Base-by-base conservation (phyloP, 2,797 vertebrate species). In the Telmatherina bonti region DNA sequence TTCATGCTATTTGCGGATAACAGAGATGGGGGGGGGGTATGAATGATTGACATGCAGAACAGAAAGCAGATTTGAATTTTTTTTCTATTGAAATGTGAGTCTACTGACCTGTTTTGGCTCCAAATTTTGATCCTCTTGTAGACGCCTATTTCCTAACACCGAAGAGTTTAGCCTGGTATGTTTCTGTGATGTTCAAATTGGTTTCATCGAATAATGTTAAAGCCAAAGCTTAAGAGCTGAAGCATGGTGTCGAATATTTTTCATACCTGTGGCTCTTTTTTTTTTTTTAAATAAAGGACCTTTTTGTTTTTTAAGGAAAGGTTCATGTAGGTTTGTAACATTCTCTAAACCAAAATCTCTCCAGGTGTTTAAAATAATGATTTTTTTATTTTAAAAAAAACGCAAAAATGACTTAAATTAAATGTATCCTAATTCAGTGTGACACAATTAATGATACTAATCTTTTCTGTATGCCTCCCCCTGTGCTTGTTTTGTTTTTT, bases 11-110 rank as follows among this genome's bases (percentile, higher is more conserved):
- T 77, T 86, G 83, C 85, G 76, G 64, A 85, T 79, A 58, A 79
- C 63, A 72, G 76, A 84, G 27, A 69, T 36, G 72, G 81, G 85
- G 35, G 38, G 38, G 12, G 84, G 84, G 85, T 83, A 78, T 85
- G 64, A 70, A 84, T 81, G 88, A 89, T 54, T 74, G 82, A 83
- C 88, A 89, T 47, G 67, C 60, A 86, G 76, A 79, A 85, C 62
- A 82, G 74, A 78, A 78, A 33, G 45, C 51, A 33, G 31, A 76
- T 78, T 71, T 75, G 36, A 83, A 76, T 61, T 20, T 27, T 83
- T 85, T 87, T 88, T 87, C 77, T 87, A 82, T 78, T 69, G 64
- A 78, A 85, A 74, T 67, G 62, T 78, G 53, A 83, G 55, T 75
- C 81, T 81, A 74, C 73, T 81, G 82, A 81, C 70, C 79, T 13